Evolutionary conservation across 1,140 invertebrate species (phyloP), one percentile per base, ranked within the genome.

Genomic region (Mactra quadrangularis): DNA sequence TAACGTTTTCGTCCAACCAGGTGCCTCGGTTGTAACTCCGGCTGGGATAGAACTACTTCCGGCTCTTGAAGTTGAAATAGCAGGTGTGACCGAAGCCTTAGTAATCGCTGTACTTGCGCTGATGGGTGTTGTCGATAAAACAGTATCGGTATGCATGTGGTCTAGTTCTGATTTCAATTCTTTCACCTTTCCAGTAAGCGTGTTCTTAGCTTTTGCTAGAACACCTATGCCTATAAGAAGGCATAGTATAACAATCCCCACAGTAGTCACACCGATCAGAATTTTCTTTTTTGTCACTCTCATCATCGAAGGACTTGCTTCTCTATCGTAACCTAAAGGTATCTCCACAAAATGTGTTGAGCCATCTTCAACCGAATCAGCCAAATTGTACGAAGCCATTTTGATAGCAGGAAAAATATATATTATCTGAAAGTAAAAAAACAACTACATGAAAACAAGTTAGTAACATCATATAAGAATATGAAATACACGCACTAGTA

Each of bases 201-300:
- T 27, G 19, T n/a, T 38, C 15, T 53, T 71, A 29, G 33, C 22
- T 6, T 55, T 71, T 33, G 47, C 29, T 25, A 31, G 22, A 4
- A 71, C 41, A 29, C 38, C 68, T 15, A 71, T 47, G 19, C 68
- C 50, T 7, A 71, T 71, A 6, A 71, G 31, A 19, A 71, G 33
- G 22, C 68, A 6, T 19, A 71, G n/a, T 53, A 71, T 35, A n/a
- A 52, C 19, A 22, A 71, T 25, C 0, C 17, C 22, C 19, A 22
- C 50, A 22, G n/a, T n/a, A 4, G 29, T 11, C 1, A 38, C 50
- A 15, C 6, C 38, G 6, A 41, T 41, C 38, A 6, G 15, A 15
- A 41, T 7, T 41, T 7, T 41, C 15, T 41, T 41, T 15, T 15
- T 41, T 41, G 38, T 6, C 6, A 41, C 15, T 7, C 6, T 41